Evolutionary conservation across 2,113 vertebrate species (phyloP).

Genomic region (Pseudopodoces humilis): DNA sequence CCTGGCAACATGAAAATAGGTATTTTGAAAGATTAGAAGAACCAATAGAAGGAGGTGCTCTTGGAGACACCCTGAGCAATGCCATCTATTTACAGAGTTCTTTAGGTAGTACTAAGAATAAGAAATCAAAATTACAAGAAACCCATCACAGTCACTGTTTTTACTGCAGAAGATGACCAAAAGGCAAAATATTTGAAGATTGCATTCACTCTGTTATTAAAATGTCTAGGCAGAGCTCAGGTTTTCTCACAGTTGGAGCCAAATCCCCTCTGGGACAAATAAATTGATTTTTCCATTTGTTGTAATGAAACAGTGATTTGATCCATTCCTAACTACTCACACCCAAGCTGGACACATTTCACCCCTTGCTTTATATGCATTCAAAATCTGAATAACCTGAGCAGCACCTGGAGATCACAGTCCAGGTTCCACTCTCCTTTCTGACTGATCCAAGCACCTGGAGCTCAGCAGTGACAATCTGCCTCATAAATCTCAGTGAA

Average conservation of each 20-base stretch:
- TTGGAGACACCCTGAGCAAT: not conserved
- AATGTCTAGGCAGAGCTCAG: not conserved
- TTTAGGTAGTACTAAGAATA: not conserved
- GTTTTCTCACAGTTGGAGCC: not conserved
- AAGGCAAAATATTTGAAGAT: not conserved
- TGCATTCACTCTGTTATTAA: not conserved
- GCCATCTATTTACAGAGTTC: not conserved
- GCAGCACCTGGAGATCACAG: not conserved
- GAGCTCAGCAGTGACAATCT: not conserved
- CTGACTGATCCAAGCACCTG: accelerated
- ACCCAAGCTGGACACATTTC: not conserved
- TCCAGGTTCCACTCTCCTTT: not conserved
- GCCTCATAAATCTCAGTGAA: not conserved
- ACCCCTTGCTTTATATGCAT: not conserved
- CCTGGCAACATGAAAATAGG: not conserved
- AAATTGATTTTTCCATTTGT: not conserved
- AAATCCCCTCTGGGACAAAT: not conserved
- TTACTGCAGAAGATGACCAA: not conserved
- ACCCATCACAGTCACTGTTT: not conserved
- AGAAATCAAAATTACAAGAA: not conserved
- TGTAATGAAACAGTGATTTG: not conserved
- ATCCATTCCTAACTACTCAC: not conserved
- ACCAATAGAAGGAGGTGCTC: not conserved
- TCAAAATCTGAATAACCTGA: not conserved
- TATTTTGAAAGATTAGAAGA: not conserved